Percentiles rank a stretch among this genome's conserved stretches.
Evolutionary conservation across 2,113 vertebrate genomes (phyloP).

Genomic region (Charina bottae): DNA sequence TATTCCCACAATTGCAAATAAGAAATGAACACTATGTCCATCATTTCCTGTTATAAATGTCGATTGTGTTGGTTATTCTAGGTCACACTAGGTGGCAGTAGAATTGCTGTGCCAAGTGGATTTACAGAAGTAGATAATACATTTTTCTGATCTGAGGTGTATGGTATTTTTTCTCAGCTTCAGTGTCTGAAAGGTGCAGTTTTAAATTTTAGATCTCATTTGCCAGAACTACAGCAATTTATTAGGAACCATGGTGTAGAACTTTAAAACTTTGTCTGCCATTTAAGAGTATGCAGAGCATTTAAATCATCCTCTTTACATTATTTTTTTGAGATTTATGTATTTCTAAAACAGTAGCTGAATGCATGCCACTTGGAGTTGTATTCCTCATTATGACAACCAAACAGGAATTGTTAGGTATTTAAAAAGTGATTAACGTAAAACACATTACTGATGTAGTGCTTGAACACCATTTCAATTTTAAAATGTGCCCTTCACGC

Average conservation of each 20-base stretch:
- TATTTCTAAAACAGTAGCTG: neutral
- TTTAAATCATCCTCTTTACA: neutral
- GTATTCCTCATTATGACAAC: neutral
- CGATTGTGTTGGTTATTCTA: accelerated
- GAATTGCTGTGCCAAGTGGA: slow-evolving; percentile 37
- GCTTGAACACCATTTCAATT: neutral
- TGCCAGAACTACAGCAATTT: slow-evolving; percentile 44
- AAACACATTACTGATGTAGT: neutral
- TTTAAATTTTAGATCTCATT: slow-evolving; percentile 56
- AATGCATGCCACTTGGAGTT: neutral
- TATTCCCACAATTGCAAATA: neutral
- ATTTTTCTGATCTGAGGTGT: slow-evolving; percentile 42
- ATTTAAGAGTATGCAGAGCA: neutral
- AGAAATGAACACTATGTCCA: neutral
- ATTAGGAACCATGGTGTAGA: neutral
- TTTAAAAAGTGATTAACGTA: neutral
- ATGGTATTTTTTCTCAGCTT: slow-evolving; percentile 51
- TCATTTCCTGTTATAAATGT: slow-evolving; percentile 3
- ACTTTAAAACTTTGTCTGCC: slow-evolving; percentile 29
- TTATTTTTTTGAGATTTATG: neutral
- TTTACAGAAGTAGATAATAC: slow-evolving; percentile 36
- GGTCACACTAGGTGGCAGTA: slow-evolving; percentile 72
- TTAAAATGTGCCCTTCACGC: neutral
- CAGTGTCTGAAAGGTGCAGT: slow-evolving; percentile 40
- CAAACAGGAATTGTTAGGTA: neutral